Conservation (phyloP, 2,888 invertebrate genomes). For the Lochmaea crataegi region DNA sequence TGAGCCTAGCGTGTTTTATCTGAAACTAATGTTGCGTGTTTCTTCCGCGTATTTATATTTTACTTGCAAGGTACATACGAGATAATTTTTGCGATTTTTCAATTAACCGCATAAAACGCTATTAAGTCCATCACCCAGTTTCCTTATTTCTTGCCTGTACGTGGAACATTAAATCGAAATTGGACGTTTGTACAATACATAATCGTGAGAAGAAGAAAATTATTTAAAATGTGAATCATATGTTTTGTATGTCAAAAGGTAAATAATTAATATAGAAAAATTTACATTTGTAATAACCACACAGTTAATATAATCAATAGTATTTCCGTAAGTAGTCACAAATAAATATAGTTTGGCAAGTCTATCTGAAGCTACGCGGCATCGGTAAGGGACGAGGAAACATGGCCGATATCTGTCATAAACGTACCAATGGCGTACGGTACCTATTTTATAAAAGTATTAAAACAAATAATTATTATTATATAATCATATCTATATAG, state of each 20-base stretch:
- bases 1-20: not conserved
- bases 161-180: not conserved
- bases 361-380: no score
- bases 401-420: no score
- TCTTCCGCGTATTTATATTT: not conserved
- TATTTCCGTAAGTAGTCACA: no score
- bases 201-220: not conserved
- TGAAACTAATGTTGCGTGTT: not conserved
- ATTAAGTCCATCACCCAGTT: conserved; percentile 11
- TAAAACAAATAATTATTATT: no score
- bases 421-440: no score
- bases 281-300: not conserved
- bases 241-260: no score
- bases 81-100: not conserved
- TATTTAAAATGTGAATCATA: not conserved
- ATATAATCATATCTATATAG: no score
- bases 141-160: not conserved
- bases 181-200: not conserved
- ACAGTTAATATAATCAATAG: no score
- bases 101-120: not conserved
- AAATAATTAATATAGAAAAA: not conserved
- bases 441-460: no score
- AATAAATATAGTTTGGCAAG: no score
- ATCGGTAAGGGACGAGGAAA: no score
- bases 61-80: not conserved